Evolutionary conservation across 2,888 invertebrate species (phyloP).

Genomic region (Himalopsyche tibetana): DNA sequence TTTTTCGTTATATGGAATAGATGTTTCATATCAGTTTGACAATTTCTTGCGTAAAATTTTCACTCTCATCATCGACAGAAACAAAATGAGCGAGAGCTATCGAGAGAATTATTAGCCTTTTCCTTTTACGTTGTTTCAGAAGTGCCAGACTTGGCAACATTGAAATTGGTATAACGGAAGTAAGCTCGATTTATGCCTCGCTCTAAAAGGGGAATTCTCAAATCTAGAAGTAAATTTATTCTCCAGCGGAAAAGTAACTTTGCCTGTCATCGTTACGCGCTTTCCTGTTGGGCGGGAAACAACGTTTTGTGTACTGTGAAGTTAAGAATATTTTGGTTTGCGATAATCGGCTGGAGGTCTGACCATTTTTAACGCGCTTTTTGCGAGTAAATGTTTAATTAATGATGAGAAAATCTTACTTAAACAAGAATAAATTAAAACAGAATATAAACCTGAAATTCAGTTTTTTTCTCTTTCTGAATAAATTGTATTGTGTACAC

Average conservation of each 20-base stretch:
- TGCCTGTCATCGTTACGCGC: conserved; percentile 38
- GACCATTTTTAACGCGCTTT: neutral
- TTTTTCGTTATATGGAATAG: neutral
- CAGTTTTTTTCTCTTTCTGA: too few relatives aligned
- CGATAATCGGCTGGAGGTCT: conserved; percentile 6
- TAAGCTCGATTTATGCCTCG: conserved; percentile 27
- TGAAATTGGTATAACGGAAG: conserved; percentile 37
- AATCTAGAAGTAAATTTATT: conserved; percentile 42
- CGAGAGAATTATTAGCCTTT: conserved; percentile 25
- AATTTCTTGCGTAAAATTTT: neutral
- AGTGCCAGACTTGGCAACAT: conserved; percentile 20
- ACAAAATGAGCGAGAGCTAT: conserved; percentile 18
- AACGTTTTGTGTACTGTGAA: conserved; percentile 35
- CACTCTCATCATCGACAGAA: neutral
- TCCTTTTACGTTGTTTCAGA: conserved; percentile 39
- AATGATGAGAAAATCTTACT: conserved; percentile 1
- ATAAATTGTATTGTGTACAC: too few relatives aligned
- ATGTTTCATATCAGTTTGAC: neutral
- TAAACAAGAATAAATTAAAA: conserved; percentile 6
- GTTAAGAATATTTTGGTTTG: conserved; percentile 41
- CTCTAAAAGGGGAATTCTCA: conserved; percentile 10
- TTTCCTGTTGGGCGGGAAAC: conserved; percentile 32
- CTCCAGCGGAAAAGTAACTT: conserved; percentile 42
- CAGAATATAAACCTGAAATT: neutral
- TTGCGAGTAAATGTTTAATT: neutral